Evolutionary conservation across 92 coral and sea anemone species (phyloP).

Genomic region (Micromussa lordhowensis): DNA sequence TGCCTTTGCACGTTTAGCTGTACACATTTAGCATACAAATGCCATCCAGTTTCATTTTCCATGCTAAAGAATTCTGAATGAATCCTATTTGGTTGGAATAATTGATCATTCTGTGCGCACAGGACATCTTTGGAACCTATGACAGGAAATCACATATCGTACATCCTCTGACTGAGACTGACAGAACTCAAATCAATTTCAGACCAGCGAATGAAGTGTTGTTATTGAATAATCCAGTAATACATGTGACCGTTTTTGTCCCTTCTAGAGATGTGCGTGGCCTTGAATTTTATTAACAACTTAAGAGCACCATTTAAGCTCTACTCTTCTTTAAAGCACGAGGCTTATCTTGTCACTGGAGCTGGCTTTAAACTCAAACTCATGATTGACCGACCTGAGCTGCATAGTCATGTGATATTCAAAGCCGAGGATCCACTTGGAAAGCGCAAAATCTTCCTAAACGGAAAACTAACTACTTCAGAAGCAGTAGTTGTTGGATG

Average conservation of each 20-base stretch:
- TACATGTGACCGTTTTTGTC: not conserved
- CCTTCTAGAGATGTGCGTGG: constrained; percentile 65
- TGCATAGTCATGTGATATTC: constrained; percentile 71
- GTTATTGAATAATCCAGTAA: not conserved
- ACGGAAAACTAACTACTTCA: constrained; percentile 57
- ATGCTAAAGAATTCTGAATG: not conserved
- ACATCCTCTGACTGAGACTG: not conserved
- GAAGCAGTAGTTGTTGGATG: constrained; percentile 55
- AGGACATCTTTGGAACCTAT: not conserved
- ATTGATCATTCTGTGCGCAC: not conserved
- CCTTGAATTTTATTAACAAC: constrained; percentile 40
- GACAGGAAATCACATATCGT: too few relatives aligned
- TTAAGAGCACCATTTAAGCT: constrained; percentile 14
- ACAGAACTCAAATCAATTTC: not conserved
- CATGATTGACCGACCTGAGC: constrained; percentile 68
- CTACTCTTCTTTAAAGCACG: constrained; percentile 16
- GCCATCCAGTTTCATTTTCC: not conserved
- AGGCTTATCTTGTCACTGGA: constrained; percentile 42
- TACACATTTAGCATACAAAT: too few relatives aligned
- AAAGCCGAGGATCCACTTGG: constrained; percentile 62
- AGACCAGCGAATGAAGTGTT: not conserved
- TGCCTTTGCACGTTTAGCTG: too few relatives aligned
- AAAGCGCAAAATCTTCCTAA: constrained; percentile 42
- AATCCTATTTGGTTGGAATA: not conserved
- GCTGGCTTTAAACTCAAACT: constrained; percentile 66